Percentiles rank a stretch among this genome's conserved stretches.
phyloP scores from a whole-genome alignment of 92 coral and sea anemone species.

The Chrysogorgia sp. region DNA sequence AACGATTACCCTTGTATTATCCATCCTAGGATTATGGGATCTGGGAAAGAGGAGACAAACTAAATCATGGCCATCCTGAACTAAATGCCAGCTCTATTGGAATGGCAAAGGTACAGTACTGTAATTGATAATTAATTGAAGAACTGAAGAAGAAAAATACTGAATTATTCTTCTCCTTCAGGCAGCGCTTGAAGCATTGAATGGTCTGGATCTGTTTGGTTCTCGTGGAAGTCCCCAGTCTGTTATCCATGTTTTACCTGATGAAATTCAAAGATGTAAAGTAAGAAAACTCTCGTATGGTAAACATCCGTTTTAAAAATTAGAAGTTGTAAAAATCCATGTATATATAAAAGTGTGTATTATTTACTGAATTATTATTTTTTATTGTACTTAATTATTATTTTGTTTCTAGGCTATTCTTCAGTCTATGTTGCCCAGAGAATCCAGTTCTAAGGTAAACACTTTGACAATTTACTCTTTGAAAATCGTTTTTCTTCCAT shows the following conservation, averaged over 20 bases:
- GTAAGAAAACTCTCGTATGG: constrained; percentile 43
- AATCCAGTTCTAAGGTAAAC: constrained; percentile 88
- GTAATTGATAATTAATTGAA: too few relatives aligned
- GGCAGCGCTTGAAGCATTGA: constrained; percentile 96
- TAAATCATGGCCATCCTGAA: constrained; percentile 95
- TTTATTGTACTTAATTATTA: not conserved
- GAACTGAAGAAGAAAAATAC: too few relatives aligned
- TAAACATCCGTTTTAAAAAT: not conserved
- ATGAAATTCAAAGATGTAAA: constrained; percentile 95
- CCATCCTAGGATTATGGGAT: constrained; percentile 89
- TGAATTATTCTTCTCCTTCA: constrained; percentile 1
- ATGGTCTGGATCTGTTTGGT: constrained; percentile 95
- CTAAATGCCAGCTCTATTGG: constrained; percentile 98
- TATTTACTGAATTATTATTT: too few relatives aligned
- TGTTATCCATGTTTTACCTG: constrained; percentile 90
- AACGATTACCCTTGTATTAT: too few relatives aligned
- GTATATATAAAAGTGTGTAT: too few relatives aligned
- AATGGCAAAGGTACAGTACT: constrained; percentile 80
- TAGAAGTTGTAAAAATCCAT: too few relatives aligned
- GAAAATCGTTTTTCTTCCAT: too few relatives aligned
- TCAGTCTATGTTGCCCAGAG: constrained; percentile 98
- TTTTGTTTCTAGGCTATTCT: constrained; percentile 73
- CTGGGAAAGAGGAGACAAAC: constrained; percentile 99
- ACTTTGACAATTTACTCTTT: not conserved
- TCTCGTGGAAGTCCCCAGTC: constrained; percentile 90